Conservation (phyloP, 2,113 vertebrate genomes). For the Nibea coibor region DNA sequence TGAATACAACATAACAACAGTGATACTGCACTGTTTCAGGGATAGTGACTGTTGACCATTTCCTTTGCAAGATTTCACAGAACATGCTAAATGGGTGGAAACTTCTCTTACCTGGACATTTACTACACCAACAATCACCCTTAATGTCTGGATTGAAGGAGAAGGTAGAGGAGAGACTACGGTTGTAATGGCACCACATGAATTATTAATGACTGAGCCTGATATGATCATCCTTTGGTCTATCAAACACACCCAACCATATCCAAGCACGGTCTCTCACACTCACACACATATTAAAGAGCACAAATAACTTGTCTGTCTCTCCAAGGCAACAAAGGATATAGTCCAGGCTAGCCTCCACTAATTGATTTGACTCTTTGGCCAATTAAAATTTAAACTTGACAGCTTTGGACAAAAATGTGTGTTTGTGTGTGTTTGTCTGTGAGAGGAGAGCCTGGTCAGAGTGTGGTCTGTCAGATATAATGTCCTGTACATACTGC, state of each 20-base stretch:
- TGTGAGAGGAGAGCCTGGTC: not conserved
- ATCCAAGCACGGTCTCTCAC: not conserved
- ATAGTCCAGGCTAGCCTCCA: not conserved
- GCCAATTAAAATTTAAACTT: conserved; percentile 44
- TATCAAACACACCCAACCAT: conserved; percentile 35
- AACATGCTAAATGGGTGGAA: not conserved
- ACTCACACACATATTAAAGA: not conserved
- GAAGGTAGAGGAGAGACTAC: not conserved
- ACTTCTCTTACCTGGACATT: conserved; percentile 30
- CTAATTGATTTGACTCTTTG: conserved; percentile 25
- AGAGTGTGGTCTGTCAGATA: not conserved
- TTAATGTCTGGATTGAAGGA: not conserved
- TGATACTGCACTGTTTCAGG: not conserved
- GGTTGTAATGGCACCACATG: conserved; percentile 38
- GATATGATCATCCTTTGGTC: conserved; percentile 46
- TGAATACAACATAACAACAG: not conserved
- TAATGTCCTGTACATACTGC: not conserved
- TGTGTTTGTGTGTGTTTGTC: not conserved
- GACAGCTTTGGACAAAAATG: conserved; percentile 16
- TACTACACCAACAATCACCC: not conserved
- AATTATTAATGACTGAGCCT: conserved; percentile 61
- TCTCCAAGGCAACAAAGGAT: not conserved
- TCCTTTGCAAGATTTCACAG: not conserved
- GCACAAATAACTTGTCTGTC: not conserved
- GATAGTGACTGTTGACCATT: not conserved